Conservation (phyloP, 2,888 invertebrate species). For the Cenopis cana region DNA sequence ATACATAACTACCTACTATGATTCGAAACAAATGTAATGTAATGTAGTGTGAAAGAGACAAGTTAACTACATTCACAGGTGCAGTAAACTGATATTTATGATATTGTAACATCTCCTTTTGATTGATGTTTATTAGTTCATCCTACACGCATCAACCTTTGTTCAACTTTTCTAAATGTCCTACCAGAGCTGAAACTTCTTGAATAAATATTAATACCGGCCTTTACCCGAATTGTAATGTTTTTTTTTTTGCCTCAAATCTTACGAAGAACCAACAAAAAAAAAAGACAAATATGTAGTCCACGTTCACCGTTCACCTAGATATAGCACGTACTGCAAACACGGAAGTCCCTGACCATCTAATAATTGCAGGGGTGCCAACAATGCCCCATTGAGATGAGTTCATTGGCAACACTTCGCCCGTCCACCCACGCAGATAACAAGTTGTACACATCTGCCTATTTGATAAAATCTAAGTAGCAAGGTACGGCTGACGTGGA, state of each 20-base stretch:
- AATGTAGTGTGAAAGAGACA: neutral
- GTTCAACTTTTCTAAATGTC: too few relatives aligned
- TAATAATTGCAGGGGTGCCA: constrained; percentile 70
- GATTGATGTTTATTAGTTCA: too few relatives aligned
- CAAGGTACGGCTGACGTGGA: constrained; percentile 48
- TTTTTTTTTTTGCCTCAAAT: neutral
- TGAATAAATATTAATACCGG: neutral
- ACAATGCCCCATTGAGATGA: constrained; percentile 79
- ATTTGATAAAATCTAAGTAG: constrained; percentile 66
- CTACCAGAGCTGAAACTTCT: too few relatives aligned
- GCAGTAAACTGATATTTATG: too few relatives aligned
- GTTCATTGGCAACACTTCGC: constrained; percentile 73
- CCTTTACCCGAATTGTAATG: neutral
- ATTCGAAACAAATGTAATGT: too few relatives aligned
- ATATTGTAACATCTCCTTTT: too few relatives aligned
- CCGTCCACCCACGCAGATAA: constrained; percentile 81
- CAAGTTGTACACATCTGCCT: constrained; percentile 82
- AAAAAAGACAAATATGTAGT: constrained; percentile 12
- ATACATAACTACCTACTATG: too few relatives aligned
- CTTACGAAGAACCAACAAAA: neutral
- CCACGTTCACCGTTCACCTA: constrained; percentile 38
- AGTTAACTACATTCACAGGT: too few relatives aligned
- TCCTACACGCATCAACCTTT: too few relatives aligned
- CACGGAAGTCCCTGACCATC: constrained; percentile 75
- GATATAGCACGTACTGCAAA: constrained; percentile 62